Base-by-base conservation (phyloP, 1,140 invertebrate genomes). In the Chymomyza costata region DNA sequence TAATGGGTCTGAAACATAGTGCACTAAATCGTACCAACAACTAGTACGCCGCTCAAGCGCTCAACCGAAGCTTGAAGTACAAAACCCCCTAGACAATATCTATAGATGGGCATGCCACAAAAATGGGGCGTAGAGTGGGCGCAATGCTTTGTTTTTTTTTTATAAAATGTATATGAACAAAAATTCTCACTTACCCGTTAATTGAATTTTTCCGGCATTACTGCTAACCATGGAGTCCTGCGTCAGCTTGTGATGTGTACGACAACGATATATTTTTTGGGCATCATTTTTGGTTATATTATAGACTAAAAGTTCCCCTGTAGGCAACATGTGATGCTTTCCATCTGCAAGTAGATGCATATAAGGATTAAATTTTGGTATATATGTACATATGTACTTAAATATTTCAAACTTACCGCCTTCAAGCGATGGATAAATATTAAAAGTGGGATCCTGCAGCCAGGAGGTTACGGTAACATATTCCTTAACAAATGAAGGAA, bases 391-490 rank as follows among this genome's bases (percentile, higher is more conserved):
- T 1, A 11, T 31, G 6, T 6, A 45, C 5, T n/a, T 38, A 11
- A 15, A 19, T 35, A n/a, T n/a, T 25, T 25, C 21, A 45, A 16
- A 32, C 49, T 65, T 59, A 76, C 73, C 78, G 15, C 73, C 73
- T 18, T 76, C 73, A 16, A 82, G 11, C 2, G 78, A 82, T 54
- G 78, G 78, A 50, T 81, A 85, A 28, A 84, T 85, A 45, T 85
- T 85, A 46, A 83, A 91, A 6, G 89, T 88, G 0, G 91, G 90
- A 58, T 94, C 94, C 67, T 90, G 92, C 28, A 91, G 87, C 94
- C 94, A 96, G 11, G 92, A 92, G 3, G 93, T 92, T 1, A 95
- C 92, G 49, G 91, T 89, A 30, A 95, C 93, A 82, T 93, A 90
- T 59, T 94, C 92, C 74, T 90, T 92, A 40, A 94, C 92, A 80